Evolutionary conservation across 2,888 invertebrate genomes (phyloP).

Genomic region (Conops quadrifasciatus): DNA sequence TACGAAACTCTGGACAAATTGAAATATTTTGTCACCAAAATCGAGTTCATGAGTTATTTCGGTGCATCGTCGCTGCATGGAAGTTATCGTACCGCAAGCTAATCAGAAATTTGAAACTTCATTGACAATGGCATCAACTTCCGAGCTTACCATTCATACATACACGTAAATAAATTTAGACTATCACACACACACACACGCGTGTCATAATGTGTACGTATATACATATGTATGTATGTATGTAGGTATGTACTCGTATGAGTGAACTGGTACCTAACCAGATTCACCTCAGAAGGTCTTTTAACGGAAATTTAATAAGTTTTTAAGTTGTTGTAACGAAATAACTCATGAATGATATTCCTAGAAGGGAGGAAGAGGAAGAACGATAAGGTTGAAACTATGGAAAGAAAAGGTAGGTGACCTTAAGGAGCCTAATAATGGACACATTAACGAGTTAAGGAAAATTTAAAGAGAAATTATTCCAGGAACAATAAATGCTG

Average conservation of each 20-base stretch:
- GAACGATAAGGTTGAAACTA: not conserved
- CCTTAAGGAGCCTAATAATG: too few species aligned
- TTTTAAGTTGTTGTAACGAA: slow-evolving; percentile 10
- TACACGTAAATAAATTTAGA: not conserved
- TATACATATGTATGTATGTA: too few species aligned
- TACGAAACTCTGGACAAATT: slow-evolving; percentile 19
- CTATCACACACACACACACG: not conserved
- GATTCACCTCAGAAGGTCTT: not conserved
- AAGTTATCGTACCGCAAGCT: slow-evolving; percentile 20
- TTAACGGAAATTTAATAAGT: slow-evolving; percentile 34
- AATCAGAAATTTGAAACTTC: slow-evolving; percentile 39
- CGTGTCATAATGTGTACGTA: not conserved
- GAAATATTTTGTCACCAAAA: slow-evolving; percentile 22
- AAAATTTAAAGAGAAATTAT: too few species aligned
- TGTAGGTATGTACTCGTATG: too few species aligned
- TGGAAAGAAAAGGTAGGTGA: too few species aligned
- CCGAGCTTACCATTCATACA: not conserved
- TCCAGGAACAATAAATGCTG: too few species aligned
- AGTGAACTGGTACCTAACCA: not conserved
- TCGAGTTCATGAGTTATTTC: slow-evolving; percentile 2
- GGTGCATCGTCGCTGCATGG: not conserved
- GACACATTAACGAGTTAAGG: too few species aligned
- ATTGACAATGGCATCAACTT: slow-evolving; percentile 35
- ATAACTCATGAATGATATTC: not conserved
- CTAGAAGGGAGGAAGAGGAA: not conserved